Evolutionary conservation across 2,113 vertebrate species (phyloP).

Genomic region (Accipiter cooperii): DNA sequence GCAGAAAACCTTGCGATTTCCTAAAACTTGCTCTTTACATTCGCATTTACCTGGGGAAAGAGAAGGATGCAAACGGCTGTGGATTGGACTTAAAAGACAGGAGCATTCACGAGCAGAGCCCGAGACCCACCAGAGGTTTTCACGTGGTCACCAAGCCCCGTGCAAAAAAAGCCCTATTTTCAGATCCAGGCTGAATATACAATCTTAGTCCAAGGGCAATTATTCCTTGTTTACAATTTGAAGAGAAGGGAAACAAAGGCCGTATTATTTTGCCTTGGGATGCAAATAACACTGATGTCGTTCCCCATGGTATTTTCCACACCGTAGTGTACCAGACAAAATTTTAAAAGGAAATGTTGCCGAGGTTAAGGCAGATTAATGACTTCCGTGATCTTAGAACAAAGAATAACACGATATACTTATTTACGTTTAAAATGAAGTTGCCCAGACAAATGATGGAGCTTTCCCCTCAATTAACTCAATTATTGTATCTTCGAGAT

Average conservation of each 20-base stretch:
- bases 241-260: slow-evolving; percentile 36
- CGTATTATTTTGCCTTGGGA: slow-evolving; percentile 25
- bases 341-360: slow-evolving; percentile 34
- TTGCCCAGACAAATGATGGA: background rate
- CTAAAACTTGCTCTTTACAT: slow-evolving; percentile 91
- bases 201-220: background rate
- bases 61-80: background rate
- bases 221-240: slow-evolving; percentile 42
- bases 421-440: slow-evolving; percentile 33
- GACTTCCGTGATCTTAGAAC: slow-evolving; percentile 41
- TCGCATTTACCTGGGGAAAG: slow-evolving; percentile 89
- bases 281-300: slow-evolving; percentile 25
- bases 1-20: slow-evolving; percentile 89
- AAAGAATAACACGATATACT: slow-evolving; percentile 45
- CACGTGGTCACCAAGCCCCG: background rate
- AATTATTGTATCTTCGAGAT: slow-evolving; percentile 30
- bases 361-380: slow-evolving; percentile 51
- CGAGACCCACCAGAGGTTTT: background rate
- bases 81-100: background rate
- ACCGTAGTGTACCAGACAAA: background rate
- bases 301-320: slow-evolving; percentile 35
- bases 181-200: background rate
- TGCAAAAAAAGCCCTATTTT: background rate
- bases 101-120: background rate
- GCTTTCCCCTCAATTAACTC: slow-evolving; percentile 42